These are phyloP conservation scores for Chiridota heheva DNA, from an alignment of 35 echinoderm and acorn worm species.

Conservation along the genomic window DNA sequence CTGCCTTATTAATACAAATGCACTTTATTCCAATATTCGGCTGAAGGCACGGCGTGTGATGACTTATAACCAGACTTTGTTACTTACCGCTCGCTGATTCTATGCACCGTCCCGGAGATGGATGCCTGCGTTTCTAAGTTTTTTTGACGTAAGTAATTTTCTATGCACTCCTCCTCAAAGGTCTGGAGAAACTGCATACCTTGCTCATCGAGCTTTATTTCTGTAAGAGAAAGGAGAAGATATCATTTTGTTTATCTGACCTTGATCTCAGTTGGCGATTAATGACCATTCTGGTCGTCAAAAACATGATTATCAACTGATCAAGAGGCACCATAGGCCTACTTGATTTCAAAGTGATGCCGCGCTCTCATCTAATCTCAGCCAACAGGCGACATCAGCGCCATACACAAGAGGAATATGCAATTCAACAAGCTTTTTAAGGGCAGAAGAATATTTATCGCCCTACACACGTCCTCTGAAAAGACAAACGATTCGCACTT, in stretches of 20 bases:
- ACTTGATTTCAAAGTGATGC: no score
- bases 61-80: neutral
- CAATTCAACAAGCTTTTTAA: no score
- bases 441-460: no score
- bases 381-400: no score
- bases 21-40: no score
- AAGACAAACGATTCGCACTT: no score
- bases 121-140: slow-evolving; percentile 60
- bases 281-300: no score
- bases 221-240: slow-evolving; percentile 23
- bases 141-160: slow-evolving; percentile 76
- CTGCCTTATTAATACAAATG: no score
- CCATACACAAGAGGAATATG: no score
- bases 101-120: slow-evolving; percentile 55
- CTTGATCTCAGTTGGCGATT: neutral
- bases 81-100: slow-evolving; percentile 67
- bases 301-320: neutral
- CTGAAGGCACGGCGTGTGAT: no score
- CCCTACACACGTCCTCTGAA: no score
- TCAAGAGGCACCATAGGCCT: neutral
- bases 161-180: slow-evolving; percentile 83
- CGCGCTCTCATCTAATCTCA: no score
- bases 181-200: slow-evolving; percentile 61
- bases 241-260: neutral
- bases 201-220: slow-evolving; percentile 57